These are phyloP conservation scores for Eristalinus sepulchralis DNA, from an alignment of 2,888 invertebrate species.

Conservation along the genomic window DNA sequence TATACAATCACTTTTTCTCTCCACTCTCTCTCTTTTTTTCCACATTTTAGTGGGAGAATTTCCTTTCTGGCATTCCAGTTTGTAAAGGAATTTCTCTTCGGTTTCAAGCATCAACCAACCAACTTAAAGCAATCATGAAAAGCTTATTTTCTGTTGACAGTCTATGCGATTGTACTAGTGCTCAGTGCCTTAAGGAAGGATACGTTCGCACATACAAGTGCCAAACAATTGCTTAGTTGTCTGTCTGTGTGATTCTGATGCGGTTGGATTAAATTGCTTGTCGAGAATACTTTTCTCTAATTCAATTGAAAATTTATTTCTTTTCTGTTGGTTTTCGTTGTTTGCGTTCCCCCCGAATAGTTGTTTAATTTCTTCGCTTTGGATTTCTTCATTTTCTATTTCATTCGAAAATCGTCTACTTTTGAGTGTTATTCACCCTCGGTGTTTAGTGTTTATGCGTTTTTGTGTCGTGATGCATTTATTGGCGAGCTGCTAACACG, in stretches of 20 bases:
- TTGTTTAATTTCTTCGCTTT: conserved; percentile 5
- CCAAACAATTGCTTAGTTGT: conserved; percentile 21
- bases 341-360: not conserved
- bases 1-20: conserved; percentile 41
- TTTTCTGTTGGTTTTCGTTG: not conserved
- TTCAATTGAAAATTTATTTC: conserved; percentile 19
- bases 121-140: not conserved
- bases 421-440: not conserved
- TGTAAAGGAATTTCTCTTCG: conserved; percentile 1
- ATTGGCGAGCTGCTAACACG: not conserved
- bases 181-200: conserved; percentile 45
- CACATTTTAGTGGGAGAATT: conserved; percentile 14
- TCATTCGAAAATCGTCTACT: not conserved
- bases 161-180: conserved; percentile 45
- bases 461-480: not conserved
- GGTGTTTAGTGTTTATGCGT: not conserved
- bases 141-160: conserved; percentile 63
- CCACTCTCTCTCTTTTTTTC: conserved; percentile 35
- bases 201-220: conserved; percentile 29
- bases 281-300: conserved; percentile 1
- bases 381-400: not conserved
- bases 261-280: conserved; percentile 44
- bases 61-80: conserved; percentile 2
- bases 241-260: conserved; percentile 37
- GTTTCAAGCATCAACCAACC: not conserved